phyloP scores from a whole-genome alignment of 2,888 invertebrate genomes.

The Rhagophthalmus giganteus region DNA sequence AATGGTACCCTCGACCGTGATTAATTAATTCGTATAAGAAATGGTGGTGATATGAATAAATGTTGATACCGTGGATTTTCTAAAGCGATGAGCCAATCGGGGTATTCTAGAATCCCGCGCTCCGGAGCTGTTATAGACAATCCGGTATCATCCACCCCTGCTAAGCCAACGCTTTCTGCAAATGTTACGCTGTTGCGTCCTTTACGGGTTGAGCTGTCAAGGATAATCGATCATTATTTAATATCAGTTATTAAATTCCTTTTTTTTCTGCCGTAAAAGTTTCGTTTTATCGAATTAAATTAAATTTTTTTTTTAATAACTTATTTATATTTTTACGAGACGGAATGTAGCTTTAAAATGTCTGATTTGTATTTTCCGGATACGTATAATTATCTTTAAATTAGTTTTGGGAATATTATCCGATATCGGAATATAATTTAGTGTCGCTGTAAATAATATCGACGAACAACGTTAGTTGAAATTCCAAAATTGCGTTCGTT shows the following conservation, averaged over 20 bases:
- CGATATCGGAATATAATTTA: not conserved
- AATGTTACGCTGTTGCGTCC: slow-evolving; percentile 53
- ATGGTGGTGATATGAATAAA: slow-evolving; percentile 46
- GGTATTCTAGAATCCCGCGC: slow-evolving; percentile 62
- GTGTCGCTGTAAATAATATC: not conserved
- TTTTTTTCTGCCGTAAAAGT: not conserved
- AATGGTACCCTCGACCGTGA: slow-evolving; percentile 12
- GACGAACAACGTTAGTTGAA: not conserved
- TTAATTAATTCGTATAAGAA: slow-evolving; percentile 2
- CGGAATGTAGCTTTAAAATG: no score
- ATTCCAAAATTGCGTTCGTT: not conserved
- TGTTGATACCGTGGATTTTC: slow-evolving; percentile 48
- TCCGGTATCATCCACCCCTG: slow-evolving; percentile 57
- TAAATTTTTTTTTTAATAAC: not conserved
- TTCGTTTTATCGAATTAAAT: not conserved
- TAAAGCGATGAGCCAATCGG: slow-evolving; percentile 59
- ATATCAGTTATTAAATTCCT: not conserved
- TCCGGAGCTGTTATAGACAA: slow-evolving; percentile 60
- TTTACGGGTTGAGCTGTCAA: slow-evolving; percentile 42
- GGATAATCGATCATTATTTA: slow-evolving; percentile 1
- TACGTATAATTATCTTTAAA: no score
- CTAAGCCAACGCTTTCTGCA: slow-evolving; percentile 45
- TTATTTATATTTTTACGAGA: no score
- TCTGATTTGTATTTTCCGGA: no score
- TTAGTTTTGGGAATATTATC: no score